phyloP scores from a whole-genome alignment of 1,140 invertebrate genomes.

The Schlechtendalia chinensis region DNA sequence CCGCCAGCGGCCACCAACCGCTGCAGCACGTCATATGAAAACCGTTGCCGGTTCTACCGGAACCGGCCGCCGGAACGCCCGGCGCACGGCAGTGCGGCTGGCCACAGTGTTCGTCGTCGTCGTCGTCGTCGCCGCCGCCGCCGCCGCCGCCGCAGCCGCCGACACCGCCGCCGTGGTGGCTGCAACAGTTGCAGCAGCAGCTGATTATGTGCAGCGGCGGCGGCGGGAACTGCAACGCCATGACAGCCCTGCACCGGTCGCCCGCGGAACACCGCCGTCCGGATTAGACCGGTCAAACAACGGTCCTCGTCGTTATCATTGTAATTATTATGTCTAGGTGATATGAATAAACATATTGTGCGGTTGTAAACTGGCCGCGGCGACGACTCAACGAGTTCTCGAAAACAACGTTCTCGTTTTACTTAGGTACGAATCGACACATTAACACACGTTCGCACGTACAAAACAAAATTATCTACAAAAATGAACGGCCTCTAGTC shows the following conservation, averaged over 20 bases:
- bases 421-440: too few species aligned
- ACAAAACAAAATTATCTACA: too few species aligned
- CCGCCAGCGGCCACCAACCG: slow-evolving; percentile 56
- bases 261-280: neutral
- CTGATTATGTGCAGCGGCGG: neutral
- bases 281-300: neutral
- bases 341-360: too few species aligned
- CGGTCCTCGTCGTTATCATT: too few species aligned
- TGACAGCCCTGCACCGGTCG: neutral
- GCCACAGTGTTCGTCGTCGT: slow-evolving; percentile 25
- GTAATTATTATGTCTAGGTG: too few species aligned
- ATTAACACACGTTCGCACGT: too few species aligned
- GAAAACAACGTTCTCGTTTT: too few species aligned
- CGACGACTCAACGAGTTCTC: too few species aligned
- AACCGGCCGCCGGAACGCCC: slow-evolving; percentile 17
- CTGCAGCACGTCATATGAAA: slow-evolving; percentile 73
- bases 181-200: slow-evolving; percentile 28
- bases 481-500: too few species aligned
- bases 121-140: neutral
- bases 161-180: neutral
- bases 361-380: too few species aligned
- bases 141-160: neutral
- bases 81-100: slow-evolving; percentile 10
- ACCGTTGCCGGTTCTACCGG: slow-evolving; percentile 74
- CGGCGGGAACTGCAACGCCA: neutral